A percentile compares a stretch with the other conserved stretches of the same genome.
Conservation (phyloP, 2,888 invertebrate genomes). For the Parelbella ahira region DNA sequence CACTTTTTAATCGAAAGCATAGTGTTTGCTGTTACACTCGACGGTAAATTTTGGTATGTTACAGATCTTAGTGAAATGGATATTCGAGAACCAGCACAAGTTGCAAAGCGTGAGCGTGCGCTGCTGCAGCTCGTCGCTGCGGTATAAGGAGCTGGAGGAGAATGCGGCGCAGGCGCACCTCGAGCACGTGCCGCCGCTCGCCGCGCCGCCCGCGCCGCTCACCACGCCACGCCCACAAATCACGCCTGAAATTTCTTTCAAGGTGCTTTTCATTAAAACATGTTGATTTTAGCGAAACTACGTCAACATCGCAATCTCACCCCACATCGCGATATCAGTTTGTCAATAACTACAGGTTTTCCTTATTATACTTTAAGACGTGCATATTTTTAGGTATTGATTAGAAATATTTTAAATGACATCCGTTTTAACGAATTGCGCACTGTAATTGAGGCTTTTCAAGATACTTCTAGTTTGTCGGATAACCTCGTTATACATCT, state of each 20-base stretch:
- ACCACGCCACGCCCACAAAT: conserved; percentile 54
- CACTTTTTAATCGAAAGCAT: too few species aligned
- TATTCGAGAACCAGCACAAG: conserved; percentile 87
- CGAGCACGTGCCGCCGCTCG: conserved; percentile 42
- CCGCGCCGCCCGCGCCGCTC: conserved; percentile 34
- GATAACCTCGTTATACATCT: conserved; percentile 30
- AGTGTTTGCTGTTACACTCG: too few species aligned
- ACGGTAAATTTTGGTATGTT: too few species aligned
- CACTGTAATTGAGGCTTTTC: too few species aligned
- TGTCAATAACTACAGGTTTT: too few species aligned
- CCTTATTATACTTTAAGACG: too few species aligned
- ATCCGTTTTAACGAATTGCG: too few species aligned
- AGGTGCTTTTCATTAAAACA: conserved; percentile 54
- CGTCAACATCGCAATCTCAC: too few species aligned
- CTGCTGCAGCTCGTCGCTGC: conserved; percentile 77
- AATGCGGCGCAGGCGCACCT: conserved; percentile 39
- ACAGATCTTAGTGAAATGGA: conserved; percentile 82
- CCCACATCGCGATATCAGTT: too few species aligned
- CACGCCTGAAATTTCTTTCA: conserved; percentile 77
- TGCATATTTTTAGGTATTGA: too few species aligned
- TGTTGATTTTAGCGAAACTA: background rate
- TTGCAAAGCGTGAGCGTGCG: conserved; percentile 82
- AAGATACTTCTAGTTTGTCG: conserved; percentile 26
- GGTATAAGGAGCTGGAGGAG: conserved; percentile 74
- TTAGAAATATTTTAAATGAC: too few species aligned